phyloP scores from a whole-genome alignment of 1,140 invertebrate species.

The Orius insidiosus region DNA sequence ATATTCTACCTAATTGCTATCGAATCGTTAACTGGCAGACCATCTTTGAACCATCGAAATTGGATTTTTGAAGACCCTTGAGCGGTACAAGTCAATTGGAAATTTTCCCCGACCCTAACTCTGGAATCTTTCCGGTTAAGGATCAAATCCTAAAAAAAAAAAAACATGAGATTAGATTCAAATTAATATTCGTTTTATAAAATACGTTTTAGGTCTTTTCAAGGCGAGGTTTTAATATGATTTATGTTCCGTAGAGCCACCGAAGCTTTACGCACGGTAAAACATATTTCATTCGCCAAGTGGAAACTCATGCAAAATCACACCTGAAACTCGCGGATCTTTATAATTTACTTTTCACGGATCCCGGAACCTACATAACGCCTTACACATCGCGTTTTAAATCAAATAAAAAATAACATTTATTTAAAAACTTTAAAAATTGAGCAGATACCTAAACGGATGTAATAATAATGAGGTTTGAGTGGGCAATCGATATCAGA shows the following conservation, averaged over 20 bases:
- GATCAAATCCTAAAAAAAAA: conserved; percentile 27
- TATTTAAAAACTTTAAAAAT: too few relatives aligned
- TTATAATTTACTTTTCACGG: not conserved
- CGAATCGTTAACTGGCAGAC: conserved; percentile 49
- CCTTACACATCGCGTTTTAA: too few relatives aligned
- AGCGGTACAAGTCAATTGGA: conserved; percentile 54
- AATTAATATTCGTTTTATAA: too few relatives aligned
- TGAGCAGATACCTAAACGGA: too few relatives aligned
- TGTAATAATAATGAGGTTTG: too few relatives aligned
- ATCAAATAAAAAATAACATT: too few relatives aligned
- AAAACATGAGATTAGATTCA: not conserved
- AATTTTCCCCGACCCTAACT: conserved; percentile 53
- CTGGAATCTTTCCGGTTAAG: conserved; percentile 21
- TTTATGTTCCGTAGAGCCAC: not conserved
- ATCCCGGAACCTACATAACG: too few relatives aligned
- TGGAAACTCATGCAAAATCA: not conserved
- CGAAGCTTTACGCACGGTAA: not conserved
- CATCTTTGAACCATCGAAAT: conserved; percentile 68
- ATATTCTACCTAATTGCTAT: conserved; percentile 50
- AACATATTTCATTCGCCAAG: not conserved
- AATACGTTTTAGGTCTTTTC: too few relatives aligned
- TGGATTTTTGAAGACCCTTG: conserved; percentile 52
- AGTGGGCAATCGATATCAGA: too few relatives aligned
- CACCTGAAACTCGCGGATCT: not conserved
- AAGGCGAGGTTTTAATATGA: not conserved